These are phyloP conservation scores for Bufo gargarizans DNA, from an alignment of 2,113 vertebrate genomes.

Conservation along the genomic window DNA sequence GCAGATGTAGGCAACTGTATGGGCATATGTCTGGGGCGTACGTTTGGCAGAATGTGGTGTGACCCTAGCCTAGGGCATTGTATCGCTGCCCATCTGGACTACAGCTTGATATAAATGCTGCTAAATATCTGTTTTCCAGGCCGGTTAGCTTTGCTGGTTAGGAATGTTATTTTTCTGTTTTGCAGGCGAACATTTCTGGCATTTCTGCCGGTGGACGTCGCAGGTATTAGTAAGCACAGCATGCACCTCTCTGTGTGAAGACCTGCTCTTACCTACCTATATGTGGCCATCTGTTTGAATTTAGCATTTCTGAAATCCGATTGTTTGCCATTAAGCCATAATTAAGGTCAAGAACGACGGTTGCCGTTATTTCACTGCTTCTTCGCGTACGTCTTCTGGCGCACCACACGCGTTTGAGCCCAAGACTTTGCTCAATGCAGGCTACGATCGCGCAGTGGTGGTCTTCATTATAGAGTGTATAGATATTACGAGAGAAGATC, in stretches of 20 bases:
- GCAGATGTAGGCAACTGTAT: no score
- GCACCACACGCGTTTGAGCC: not conserved
- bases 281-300: slow-evolving; percentile 47
- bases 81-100: not conserved
- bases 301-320: slow-evolving; percentile 39
- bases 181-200: not conserved
- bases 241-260: slow-evolving; percentile 27
- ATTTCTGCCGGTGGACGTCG: slow-evolving; percentile 1
- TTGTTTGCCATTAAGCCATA: slow-evolving; percentile 1
- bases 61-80: not conserved
- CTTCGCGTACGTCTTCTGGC: not conserved
- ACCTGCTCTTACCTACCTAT: slow-evolving; percentile 30
- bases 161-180: not conserved
- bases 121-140: slow-evolving; percentile 2
- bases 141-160: not conserved
- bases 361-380: not conserved
- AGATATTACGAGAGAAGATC: not conserved
- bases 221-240: slow-evolving; percentile 36
- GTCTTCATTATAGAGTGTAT: not conserved
- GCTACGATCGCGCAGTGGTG: not conserved
- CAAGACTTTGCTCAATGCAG: no score
- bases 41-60: not conserved
- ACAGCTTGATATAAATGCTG: not conserved
- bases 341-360: slow-evolving; percentile 26
- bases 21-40: not conserved